These are phyloP conservation scores for Holcopasites calliopsidis DNA, from an alignment of 1,140 invertebrate genomes.

Conservation along the genomic window DNA sequence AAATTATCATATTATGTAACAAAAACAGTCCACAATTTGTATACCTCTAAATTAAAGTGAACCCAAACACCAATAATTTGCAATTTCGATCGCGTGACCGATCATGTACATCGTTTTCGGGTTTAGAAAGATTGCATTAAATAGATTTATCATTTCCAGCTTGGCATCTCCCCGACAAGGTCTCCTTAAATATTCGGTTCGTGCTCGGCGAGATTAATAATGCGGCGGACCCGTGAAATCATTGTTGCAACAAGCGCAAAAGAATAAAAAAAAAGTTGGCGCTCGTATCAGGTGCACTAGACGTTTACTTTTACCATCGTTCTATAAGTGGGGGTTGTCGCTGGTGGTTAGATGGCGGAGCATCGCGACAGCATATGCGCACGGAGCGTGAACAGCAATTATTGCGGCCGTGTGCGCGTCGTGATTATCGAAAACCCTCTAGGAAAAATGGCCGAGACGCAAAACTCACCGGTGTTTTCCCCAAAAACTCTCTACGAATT, in stretches of 20 bases:
- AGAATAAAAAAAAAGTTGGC: background rate
- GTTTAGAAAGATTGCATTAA: too few relatives aligned
- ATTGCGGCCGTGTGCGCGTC: constrained; percentile 33
- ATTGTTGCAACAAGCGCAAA: background rate
- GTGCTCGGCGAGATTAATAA: background rate
- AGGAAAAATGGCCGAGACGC: constrained; percentile 82
- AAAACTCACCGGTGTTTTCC: constrained; percentile 72
- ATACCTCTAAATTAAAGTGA: too few relatives aligned
- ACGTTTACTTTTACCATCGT: constrained; percentile 18
- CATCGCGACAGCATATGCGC: constrained; percentile 40
- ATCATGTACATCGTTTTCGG: too few relatives aligned
- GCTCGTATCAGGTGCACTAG: constrained; percentile 1
- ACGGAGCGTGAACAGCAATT: constrained; percentile 37
- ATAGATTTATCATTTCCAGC: background rate
- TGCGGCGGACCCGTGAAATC: background rate
- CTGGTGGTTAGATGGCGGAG: constrained; percentile 24
- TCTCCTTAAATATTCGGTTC: background rate
- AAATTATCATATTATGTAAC: too few relatives aligned
- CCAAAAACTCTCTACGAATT: constrained; percentile 81
- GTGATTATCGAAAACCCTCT: constrained; percentile 60
- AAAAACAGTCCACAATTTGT: too few relatives aligned
- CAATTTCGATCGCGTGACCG: too few relatives aligned
- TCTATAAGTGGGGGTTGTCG: constrained; percentile 20
- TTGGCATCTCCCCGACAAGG: background rate
- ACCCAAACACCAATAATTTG: too few relatives aligned